Evolutionary conservation across 2,113 vertebrate species (phyloP).

Genomic region (Eudorcas thomsonii): DNA sequence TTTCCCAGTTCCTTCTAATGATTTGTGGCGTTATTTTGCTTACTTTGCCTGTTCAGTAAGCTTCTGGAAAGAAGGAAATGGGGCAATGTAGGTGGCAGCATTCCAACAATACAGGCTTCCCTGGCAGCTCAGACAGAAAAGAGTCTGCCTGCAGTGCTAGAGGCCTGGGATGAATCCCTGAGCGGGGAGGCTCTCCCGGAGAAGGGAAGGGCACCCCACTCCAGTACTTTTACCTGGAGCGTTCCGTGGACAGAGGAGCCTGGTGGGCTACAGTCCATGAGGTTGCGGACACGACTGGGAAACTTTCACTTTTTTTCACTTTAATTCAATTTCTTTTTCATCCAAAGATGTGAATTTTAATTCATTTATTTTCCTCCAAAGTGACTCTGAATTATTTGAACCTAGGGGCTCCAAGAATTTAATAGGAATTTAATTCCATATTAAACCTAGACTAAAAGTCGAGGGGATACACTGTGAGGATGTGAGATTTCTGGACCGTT

Average conservation of each 20-base stretch:
- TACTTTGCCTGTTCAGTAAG: not conserved
- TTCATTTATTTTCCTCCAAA: not conserved
- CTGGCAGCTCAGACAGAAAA: not conserved
- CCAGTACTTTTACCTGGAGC: not conserved
- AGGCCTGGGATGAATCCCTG: not conserved
- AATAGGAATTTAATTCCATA: not conserved
- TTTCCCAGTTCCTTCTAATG: not conserved
- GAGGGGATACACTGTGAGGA: not conserved
- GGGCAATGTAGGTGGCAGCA: not conserved
- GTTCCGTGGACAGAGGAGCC: not conserved
- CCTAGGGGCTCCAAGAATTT: not conserved
- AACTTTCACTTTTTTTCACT: not conserved
- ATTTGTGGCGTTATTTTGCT: not conserved
- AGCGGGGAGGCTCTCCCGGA: not conserved
- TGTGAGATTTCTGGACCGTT: not conserved
- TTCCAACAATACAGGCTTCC: not conserved
- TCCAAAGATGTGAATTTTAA: not conserved
- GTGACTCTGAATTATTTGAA: not conserved
- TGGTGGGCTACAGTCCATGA: not conserved
- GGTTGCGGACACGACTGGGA: fast-evolving
- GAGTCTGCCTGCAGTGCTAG: not conserved
- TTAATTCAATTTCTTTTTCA: not conserved
- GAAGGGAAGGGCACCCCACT: not conserved
- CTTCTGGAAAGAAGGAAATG: not conserved
- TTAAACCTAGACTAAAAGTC: not conserved